A percentile compares a stretch with the other conserved stretches of the same genome.
Evolutionary conservation across 2,797 vertebrate genomes (phyloP).

Genomic region (Denticeps clupeoides): DNA sequence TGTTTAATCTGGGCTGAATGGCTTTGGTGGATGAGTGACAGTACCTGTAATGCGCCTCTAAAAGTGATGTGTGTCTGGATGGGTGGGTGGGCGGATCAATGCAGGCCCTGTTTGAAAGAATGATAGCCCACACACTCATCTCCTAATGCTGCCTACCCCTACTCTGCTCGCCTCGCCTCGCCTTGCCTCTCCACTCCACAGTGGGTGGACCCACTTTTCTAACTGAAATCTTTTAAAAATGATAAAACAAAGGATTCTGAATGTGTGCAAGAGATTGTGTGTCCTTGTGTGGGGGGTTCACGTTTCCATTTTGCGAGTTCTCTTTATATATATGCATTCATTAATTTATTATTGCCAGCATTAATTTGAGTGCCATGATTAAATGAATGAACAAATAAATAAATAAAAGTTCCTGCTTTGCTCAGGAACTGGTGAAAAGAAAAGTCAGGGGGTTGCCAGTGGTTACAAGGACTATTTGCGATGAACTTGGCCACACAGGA

Average conservation of each 20-base stretch:
- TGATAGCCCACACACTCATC: slow-evolving; percentile 68
- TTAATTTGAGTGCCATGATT: too few relatives aligned
- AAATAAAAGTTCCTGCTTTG: not conserved
- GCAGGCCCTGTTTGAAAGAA: slow-evolving; percentile 63
- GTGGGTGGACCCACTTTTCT: slow-evolving; percentile 74
- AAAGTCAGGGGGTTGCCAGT: slow-evolving; percentile 42
- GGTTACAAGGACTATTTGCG: slow-evolving; percentile 49
- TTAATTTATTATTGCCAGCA: slow-evolving; percentile 19
- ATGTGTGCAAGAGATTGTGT: not conserved
- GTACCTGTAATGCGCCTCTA: not conserved
- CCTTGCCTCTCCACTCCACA: slow-evolving; percentile 44
- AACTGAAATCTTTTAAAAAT: slow-evolving; percentile 62
- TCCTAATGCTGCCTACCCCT: slow-evolving; percentile 56
- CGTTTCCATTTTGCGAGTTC: not conserved
- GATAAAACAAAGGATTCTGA: slow-evolving; percentile 49
- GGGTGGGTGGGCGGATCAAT: slow-evolving; percentile 67
- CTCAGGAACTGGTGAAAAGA: slow-evolving; percentile 24
- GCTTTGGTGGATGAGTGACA: not conserved
- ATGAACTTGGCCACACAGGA: slow-evolving; percentile 49
- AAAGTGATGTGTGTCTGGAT: slow-evolving; percentile 48
- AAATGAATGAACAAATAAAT: too few relatives aligned
- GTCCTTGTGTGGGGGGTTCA: not conserved
- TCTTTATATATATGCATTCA: slow-evolving; percentile 22
- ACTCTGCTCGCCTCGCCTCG: slow-evolving; percentile 35
- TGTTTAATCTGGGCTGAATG: not conserved